Conservation (phyloP, 2,113 vertebrate genomes). For the Dicrurus megarhynchus region DNA sequence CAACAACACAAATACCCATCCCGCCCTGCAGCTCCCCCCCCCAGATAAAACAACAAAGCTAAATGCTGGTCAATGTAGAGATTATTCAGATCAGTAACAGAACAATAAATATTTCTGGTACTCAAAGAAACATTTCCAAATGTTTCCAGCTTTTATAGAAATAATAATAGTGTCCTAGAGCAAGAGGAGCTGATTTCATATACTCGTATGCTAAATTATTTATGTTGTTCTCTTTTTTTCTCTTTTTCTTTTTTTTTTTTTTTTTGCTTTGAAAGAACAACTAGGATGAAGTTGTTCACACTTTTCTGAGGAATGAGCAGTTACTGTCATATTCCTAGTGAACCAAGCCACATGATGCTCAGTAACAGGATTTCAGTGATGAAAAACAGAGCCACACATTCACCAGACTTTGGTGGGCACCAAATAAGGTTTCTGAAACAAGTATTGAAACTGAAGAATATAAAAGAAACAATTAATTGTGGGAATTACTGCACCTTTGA, state of each 20-base stretch:
- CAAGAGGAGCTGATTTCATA: background rate
- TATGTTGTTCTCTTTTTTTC: background rate
- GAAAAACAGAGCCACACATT: background rate
- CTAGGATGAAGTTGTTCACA: background rate
- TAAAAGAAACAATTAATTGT: background rate
- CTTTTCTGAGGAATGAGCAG: background rate
- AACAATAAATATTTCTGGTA: background rate
- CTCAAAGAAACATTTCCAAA: background rate
- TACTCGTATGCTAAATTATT: background rate
- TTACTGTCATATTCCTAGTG: background rate
- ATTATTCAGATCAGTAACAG: background rate
- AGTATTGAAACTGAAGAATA: background rate
- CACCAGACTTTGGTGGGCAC: background rate
- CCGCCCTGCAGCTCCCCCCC: rapidly evolving
- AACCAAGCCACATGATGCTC: background rate
- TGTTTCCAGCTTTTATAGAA: background rate
- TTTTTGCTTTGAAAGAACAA: background rate
- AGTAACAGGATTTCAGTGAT: background rate
- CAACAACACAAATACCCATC: background rate
- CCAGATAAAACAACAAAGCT: background rate
- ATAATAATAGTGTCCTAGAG: background rate
- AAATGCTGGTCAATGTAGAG: background rate
- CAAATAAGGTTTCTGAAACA: background rate
- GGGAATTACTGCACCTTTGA: background rate
- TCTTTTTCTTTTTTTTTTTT: rapidly evolving